Percentiles rank a stretch among this genome's conserved stretches.
Evolutionary conservation across 2,888 invertebrate species (phyloP).

Genomic region (Desoria tigrina): DNA sequence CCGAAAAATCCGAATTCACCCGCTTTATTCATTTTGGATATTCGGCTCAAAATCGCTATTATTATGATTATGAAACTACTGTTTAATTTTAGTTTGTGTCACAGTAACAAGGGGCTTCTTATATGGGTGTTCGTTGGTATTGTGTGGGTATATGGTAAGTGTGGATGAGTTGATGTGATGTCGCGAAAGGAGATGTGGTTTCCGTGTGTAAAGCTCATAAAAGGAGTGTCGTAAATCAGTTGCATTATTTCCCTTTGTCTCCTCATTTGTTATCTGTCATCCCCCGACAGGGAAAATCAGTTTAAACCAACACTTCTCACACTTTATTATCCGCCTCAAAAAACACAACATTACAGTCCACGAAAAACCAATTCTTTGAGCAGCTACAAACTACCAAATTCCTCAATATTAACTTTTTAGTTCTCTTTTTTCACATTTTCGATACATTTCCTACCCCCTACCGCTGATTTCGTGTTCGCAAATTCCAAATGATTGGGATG

Average conservation of each 20-base stretch:
- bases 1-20: too few relatives aligned
- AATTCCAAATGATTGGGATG: too few relatives aligned
- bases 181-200: neutral
- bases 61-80: too few relatives aligned
- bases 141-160: neutral
- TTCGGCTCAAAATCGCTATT: too few relatives aligned
- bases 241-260: conserved; percentile 18
- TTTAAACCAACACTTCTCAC: neutral
- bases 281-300: too few relatives aligned
- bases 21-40: too few relatives aligned
- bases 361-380: neutral
- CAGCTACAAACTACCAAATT: neutral
- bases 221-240: conserved; percentile 17
- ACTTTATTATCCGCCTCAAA: neutral
- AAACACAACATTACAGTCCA: neutral
- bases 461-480: too few relatives aligned
- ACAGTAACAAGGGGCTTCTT: too few relatives aligned
- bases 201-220: conserved; percentile 25
- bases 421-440: neutral
- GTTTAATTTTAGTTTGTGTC: too few relatives aligned
- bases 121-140: too few relatives aligned
- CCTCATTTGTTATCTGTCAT: conserved; percentile 25
- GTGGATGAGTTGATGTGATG: neutral
- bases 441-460: too few relatives aligned
- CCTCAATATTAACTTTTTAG: neutral